Base-by-base conservation (phyloP, 2,113 vertebrate species). In the Theristicus caerulescens region DNA sequence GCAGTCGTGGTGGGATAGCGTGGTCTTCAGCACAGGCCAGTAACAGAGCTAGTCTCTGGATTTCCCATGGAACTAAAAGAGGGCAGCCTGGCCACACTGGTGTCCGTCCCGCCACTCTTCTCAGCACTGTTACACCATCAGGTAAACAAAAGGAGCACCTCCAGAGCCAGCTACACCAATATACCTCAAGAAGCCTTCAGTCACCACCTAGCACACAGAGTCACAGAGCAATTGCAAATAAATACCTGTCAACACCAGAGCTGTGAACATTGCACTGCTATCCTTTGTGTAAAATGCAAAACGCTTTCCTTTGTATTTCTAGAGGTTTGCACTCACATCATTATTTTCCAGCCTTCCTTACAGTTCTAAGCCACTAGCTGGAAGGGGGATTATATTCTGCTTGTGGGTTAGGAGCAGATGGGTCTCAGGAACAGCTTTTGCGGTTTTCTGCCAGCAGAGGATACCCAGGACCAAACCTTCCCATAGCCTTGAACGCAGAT, bases 371-470 rank as follows among this genome's bases (percentile, higher is more conserved):
- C 25, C 58, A 42, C 19, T 1, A 2, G 12, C 38, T 49, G 13
- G n/a, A 76, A 85, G 7, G 4, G 11, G 18, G 17, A 15, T 62
- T 66, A 16, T 9, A 34, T 70, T 89, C 58, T 4, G 4, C 20
- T 91, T 16, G 74, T 81, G 13, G 3, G 51, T 67, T 77, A 55
- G 16, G 54, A 94, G 54, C 29, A 71, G 67, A 70, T 79, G 13
- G 31, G 18, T 49, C 46, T 82, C 42, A 70, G 81, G 64, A 91
- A 66, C 38, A 92, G 82, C 93, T 94, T 94, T 87, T 87, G 87
- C 87, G 62, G 52, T 82, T 70, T 96, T 93, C 91, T 95, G 87
- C 89, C 94, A 95, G 91, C 93, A 93, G 64, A 96, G 91, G 84
- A 95, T 91, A 91, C 42, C n/a, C 84, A 96, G 93, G 85, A 90